A percentile compares a stretch with the other conserved stretches of the same genome.
These are phyloP conservation scores for Chiloscyllium punctatum DNA, from an alignment of 2,797 vertebrate species.

Conservation along the genomic window DNA sequence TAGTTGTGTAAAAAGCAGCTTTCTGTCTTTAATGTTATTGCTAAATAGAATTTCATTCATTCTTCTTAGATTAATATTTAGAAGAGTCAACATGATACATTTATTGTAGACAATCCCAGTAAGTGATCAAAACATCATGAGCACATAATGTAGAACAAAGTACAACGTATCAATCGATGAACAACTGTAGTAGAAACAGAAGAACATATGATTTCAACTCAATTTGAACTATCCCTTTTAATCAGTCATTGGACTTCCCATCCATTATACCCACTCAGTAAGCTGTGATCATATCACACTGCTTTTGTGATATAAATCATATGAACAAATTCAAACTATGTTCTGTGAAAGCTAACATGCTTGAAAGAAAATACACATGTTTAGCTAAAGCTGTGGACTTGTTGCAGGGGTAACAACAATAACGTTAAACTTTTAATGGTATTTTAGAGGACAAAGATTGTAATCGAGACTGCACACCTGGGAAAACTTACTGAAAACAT, in stretches of 20 bases:
- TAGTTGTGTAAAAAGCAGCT: background rate
- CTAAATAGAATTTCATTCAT: background rate
- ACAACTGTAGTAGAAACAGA: background rate
- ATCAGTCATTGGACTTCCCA: background rate
- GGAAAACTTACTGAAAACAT: background rate
- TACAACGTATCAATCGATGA: background rate
- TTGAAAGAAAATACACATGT: background rate
- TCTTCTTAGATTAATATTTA: slow-evolving; percentile 15
- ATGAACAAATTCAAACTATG: background rate
- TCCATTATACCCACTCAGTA: background rate
- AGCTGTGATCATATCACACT: background rate
- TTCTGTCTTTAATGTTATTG: background rate
- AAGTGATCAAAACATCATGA: slow-evolving; percentile 16
- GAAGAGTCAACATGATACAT: background rate
- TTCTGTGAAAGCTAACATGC: background rate
- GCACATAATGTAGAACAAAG: background rate
- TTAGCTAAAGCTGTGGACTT: background rate
- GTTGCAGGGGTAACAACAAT: background rate
- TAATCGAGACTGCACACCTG: background rate
- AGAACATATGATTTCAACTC: background rate
- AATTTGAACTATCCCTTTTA: background rate
- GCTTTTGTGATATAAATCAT: background rate
- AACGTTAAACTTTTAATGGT: background rate
- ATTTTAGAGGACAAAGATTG: background rate
- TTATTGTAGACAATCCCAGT: background rate